phyloP scores from a whole-genome alignment of 2,888 invertebrate genomes.

The Antheraea yamamai region DNA sequence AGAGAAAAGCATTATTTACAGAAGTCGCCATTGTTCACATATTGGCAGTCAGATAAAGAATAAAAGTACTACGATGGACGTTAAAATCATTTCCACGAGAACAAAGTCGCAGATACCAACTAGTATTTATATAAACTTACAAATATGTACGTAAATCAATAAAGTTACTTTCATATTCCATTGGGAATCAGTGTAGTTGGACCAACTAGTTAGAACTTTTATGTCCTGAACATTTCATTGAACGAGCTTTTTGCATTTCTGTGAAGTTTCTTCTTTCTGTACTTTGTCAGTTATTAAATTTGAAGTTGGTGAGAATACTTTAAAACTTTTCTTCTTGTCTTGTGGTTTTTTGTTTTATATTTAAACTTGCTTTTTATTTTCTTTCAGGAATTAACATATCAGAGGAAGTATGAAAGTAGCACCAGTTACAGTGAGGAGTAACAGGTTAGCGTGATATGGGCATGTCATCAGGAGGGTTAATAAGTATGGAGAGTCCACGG shows the following conservation, averaged over 20 bases:
- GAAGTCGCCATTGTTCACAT: too few species aligned
- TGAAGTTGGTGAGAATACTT: constrained; percentile 7
- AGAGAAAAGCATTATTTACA: too few species aligned
- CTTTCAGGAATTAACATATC: background rate
- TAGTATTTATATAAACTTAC: background rate
- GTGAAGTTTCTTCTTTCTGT: constrained; percentile 1
- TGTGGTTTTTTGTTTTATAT: background rate
- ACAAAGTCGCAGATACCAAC: background rate
- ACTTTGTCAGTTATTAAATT: constrained; percentile 10
- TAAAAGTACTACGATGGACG: too few species aligned
- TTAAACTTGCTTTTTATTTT: background rate
- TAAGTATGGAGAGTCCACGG: too few species aligned
- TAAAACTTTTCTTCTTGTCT: background rate
- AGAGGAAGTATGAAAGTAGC: too few species aligned
- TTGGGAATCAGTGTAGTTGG: constrained; percentile 11
- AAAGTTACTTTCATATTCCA: constrained; percentile 6
- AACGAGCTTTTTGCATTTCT: constrained; percentile 13
- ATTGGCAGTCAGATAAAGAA: too few species aligned
- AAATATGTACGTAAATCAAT: background rate
- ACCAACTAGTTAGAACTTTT: constrained; percentile 14
- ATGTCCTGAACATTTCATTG: constrained; percentile 3
- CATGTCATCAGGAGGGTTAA: too few species aligned
- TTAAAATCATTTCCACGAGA: background rate
- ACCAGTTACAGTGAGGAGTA: too few species aligned
- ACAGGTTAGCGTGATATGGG: too few species aligned